Evolutionary conservation across 2,888 invertebrate genomes (phyloP), one percentile per base, ranked within the genome.

Genomic region (Caprella mutica): DNA sequence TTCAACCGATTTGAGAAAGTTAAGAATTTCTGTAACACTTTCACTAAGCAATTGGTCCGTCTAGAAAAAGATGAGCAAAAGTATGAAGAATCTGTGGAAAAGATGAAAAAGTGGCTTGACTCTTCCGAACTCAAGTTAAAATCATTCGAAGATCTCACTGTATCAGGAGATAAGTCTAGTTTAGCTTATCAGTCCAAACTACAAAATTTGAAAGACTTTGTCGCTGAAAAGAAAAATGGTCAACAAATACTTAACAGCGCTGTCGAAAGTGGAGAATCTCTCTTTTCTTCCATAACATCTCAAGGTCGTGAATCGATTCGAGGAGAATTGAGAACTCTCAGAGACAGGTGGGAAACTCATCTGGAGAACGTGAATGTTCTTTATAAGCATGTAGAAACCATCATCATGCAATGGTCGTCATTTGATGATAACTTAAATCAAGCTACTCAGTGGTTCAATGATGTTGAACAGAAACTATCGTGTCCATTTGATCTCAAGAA

Each of bases 391-490:
- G 84, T 91, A 19, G 93, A 94, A 76, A 85, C 84, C 1, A 84
- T 86, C 38, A 80, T 93, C 62, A 85, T 91, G 71, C 89, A 92
- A 68, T 81, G 92, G 72, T 87, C 89, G 3, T 90, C 91, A 1
- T 90, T 94, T 71, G 92, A 93, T 71, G 92, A 93, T 68, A 90
- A 88, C 64, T 85, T 87, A 67, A 83, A 83, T 46, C 90, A 91
- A 67, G 77, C 92, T 6, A 83, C 84, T 66, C 81, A 84, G 69
- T 94, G 93, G 87, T 79, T 94, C 27, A 78, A 79, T 55, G 90
- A 90, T 67, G 81, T 82, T 1, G 84, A 86, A 70, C 78, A 80
- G 50, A 85, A 85, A 70, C 76, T 90, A 33, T 80, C 82, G 1
- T 81, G 81, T 38, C 81, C 81, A 52, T 78, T 82, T 53, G 82